phyloP scores from a whole-genome alignment of 2,113 vertebrate species.

The Pycnonotus jocosus region DNA sequence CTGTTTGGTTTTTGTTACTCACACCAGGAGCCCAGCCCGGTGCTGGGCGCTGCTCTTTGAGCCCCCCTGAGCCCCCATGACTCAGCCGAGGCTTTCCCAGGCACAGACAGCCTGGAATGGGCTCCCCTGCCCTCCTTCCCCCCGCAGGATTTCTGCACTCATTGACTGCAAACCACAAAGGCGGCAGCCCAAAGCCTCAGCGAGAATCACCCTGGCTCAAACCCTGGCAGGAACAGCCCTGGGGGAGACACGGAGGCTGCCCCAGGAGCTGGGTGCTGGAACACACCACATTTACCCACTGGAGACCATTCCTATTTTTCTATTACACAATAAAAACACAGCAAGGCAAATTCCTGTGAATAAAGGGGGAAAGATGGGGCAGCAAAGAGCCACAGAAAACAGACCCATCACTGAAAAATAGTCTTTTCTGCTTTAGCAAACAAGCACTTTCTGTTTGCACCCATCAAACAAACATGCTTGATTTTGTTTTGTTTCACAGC shows the following conservation, averaged over 20 bases:
- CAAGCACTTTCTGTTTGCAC: not conserved
- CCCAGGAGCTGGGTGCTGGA: not conserved
- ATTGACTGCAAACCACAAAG: slow-evolving; percentile 1
- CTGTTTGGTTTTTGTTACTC: not conserved
- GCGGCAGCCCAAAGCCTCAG: slow-evolving; percentile 32
- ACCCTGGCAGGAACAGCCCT: not conserved
- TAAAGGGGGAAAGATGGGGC: not conserved
- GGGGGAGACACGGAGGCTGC: not conserved
- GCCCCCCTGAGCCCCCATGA: not conserved
- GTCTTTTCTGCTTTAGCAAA: not conserved
- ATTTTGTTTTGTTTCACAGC: slow-evolving; percentile 7
- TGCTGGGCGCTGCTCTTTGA: not conserved
- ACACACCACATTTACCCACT: not conserved
- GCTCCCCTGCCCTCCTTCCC: not conserved
- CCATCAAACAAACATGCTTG: not conserved
- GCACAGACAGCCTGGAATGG: not conserved
- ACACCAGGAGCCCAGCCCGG: not conserved
- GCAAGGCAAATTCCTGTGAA: not conserved
- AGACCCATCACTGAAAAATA: not conserved
- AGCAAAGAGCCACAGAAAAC: not conserved
- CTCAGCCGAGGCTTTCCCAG: not conserved
- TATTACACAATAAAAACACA: not conserved
- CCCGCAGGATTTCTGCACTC: not conserved
- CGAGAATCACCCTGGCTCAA: not conserved
- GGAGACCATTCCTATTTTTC: not conserved